Base-by-base conservation (phyloP, 1,140 invertebrate species). In the Luehdorfia chinensis region DNA sequence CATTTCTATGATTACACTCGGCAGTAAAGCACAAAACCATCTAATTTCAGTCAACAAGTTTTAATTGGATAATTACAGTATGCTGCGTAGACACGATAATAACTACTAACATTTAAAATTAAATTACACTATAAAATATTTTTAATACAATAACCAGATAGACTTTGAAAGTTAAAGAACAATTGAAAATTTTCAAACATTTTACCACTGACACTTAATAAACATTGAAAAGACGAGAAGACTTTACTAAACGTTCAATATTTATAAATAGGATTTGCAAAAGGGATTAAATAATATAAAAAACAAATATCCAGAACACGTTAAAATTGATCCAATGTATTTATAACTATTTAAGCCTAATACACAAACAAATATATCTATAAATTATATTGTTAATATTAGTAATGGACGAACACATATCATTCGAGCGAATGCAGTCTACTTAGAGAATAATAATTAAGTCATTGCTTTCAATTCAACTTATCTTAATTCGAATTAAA, bases 361-460 rank as follows among this genome's bases (percentile, higher is more conserved):
- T 62, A 71, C 54, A 75, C 66, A 75, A 75, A 77, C 66, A 59
- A 66, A 81, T 75, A 75, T 65, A 73, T 43, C 69, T 73, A 75
- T 61, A 69, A 67, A 74, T 69, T 69, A 79, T 74, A 70, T 77
- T 69, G 66, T 71, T 72, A 77, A 55, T 69, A 57, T 83, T 76
- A 74, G 65, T 59, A 85, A 77, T 85, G 81, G 81, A 85, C 81
- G 81, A 85, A 85, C 81, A 85, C 81, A 81, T 76, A 66, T 73
- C 74, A 83, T 81, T 85, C 78, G 63, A 83, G 68, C 61, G 75
- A 83, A 81, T 81, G 75, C 81, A 85, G 81, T 85, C 79, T 85
- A 83, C 73, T 66, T 64, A 70, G 54, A 75, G 60, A 63, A 72
- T 75, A 60, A 47, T 68, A 59, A 62, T 69, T 65, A 69, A 76